Evolutionary conservation across 2,113 vertebrate genomes (phyloP).

Genomic region (Tamias sibiricus): DNA sequence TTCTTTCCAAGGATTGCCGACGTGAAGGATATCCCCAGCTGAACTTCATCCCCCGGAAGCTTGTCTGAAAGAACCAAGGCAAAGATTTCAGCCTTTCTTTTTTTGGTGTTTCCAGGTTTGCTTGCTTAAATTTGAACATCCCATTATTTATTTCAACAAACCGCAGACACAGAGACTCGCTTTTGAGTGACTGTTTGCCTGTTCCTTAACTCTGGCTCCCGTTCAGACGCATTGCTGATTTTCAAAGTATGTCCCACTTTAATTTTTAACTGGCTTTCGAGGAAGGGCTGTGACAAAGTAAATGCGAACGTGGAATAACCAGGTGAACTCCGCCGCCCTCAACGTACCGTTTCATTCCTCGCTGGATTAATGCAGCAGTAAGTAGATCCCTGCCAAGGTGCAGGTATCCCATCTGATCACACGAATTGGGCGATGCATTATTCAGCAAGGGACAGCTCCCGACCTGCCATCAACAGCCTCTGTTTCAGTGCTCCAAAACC

Average conservation of each 20-base stretch:
- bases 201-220: not conserved
- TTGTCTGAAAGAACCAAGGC: not conserved
- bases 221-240: not conserved
- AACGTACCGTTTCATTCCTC: not conserved
- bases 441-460: not conserved
- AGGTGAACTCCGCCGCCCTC: not conserved
- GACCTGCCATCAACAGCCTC: not conserved
- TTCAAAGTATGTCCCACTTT: not conserved
- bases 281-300: not conserved
- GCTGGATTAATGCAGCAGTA: constrained; percentile 15
- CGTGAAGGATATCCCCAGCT: not conserved
- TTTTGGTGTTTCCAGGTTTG: not conserved
- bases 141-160: not conserved
- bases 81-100: not conserved
- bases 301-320: not conserved
- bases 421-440: not conserved
- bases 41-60: not conserved
- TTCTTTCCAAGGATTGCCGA: not conserved
- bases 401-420: constrained; percentile 14
- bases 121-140: not conserved
- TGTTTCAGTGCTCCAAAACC: not conserved
- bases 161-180: not conserved
- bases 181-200: too few species aligned
- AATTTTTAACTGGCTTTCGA: constrained; percentile 23
- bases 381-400: not conserved